Evolutionary conservation across 2,888 invertebrate species (phyloP).

Genomic region (Aphelenchoides bicaudatus): DNA sequence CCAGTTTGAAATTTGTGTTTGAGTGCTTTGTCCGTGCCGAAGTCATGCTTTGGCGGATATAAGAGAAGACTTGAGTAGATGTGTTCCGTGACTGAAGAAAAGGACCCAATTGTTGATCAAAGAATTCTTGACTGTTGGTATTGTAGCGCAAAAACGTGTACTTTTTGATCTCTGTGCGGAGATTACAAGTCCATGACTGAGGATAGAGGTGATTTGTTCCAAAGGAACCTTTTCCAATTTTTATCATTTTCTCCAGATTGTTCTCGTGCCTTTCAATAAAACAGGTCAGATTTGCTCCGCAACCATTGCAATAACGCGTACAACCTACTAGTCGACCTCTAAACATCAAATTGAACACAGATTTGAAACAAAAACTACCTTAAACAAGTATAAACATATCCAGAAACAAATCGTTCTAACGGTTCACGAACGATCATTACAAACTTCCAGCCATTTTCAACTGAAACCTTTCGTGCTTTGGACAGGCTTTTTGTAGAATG

Average conservation of each 20-base stretch:
- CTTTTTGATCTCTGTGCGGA: no score
- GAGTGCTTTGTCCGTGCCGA: no score
- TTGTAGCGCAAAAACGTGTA: not conserved
- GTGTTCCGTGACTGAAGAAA: slow-evolving; percentile 1
- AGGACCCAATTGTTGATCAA: no score
- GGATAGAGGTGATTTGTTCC: not conserved
- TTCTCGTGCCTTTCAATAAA: slow-evolving; percentile 8
- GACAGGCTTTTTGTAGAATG: not conserved
- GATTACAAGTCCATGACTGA: no score
- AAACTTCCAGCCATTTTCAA: slow-evolving; percentile 7
- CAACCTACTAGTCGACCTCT: slow-evolving; percentile 1
- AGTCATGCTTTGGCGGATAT: no score
- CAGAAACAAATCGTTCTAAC: slow-evolving; percentile 2
- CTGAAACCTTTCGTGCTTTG: not conserved
- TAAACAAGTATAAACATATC: not conserved
- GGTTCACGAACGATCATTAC: slow-evolving; percentile 6
- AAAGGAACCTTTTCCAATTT: not conserved
- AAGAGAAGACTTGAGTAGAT: no score
- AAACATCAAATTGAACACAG: not conserved
- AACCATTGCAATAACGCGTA: slow-evolving; percentile 13
- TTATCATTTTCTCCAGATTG: not conserved
- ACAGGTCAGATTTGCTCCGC: slow-evolving; percentile 17
- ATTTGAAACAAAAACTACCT: not conserved
- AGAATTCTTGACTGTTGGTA: no score
- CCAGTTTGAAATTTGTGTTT: no score